Evolutionary conservation across 2,113 vertebrate genomes (phyloP).

Genomic region (Sapajus apella): DNA sequence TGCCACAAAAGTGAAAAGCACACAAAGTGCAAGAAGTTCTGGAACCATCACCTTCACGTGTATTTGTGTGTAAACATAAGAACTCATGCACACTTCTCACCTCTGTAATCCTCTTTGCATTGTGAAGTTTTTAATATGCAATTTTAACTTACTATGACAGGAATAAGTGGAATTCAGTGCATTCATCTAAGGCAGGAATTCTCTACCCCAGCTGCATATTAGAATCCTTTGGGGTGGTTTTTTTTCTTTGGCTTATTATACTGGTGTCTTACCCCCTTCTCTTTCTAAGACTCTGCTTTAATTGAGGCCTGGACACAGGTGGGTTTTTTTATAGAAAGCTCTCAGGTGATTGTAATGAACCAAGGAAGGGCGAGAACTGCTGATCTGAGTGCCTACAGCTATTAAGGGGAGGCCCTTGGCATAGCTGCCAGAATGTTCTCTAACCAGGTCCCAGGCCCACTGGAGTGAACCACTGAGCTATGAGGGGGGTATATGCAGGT

Average conservation of each 20-base stretch:
- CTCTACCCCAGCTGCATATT: not conserved
- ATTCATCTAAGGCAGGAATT: not conserved
- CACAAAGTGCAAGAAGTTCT: not conserved
- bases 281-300: conserved; percentile 1
- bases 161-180: not conserved
- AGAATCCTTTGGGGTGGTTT: not conserved
- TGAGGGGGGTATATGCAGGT: not conserved
- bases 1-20: not conserved
- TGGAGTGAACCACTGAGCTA: not conserved
- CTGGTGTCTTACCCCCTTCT: not conserved
- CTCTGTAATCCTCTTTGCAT: not conserved
- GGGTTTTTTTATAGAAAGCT: not conserved
- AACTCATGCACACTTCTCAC: not conserved
- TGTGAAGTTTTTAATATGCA: not conserved
- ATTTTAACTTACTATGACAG: not conserved
- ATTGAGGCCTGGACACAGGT: not conserved
- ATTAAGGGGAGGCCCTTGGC: not conserved
- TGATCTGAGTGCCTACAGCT: not conserved
- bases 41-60: not conserved
- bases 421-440: not conserved
- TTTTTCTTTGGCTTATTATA: not conserved
- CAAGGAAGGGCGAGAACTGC: not conserved
- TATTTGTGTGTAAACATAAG: not conserved
- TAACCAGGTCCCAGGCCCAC: not conserved
- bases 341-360: not conserved